Percentiles rank a stretch among this genome's conserved stretches.
These are phyloP conservation scores for Dasyurus viverrinus DNA, from an alignment of 2,113 vertebrate species.

Conservation along the genomic window DNA sequence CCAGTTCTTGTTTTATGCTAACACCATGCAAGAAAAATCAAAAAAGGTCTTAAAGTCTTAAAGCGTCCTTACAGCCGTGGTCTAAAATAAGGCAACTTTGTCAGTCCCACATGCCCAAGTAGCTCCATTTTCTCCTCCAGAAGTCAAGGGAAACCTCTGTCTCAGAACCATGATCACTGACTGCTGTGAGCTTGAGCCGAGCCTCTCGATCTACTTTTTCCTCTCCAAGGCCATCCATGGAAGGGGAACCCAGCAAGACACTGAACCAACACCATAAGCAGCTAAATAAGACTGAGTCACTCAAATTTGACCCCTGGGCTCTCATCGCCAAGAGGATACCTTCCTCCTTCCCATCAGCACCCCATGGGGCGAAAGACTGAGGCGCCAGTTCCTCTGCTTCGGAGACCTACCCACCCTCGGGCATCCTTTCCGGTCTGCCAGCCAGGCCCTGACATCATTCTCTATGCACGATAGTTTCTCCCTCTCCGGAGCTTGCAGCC, in stretches of 20 bases:
- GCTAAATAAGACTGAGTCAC: background rate
- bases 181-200: background rate
- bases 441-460: background rate
- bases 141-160: background rate
- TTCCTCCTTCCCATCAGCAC: background rate
- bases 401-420: background rate
- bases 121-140: background rate
- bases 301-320: background rate
- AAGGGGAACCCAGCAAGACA: background rate
- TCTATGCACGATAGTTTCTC: background rate
- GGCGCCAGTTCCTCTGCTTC: accelerated
- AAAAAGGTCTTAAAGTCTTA: background rate
- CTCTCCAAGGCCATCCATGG: background rate
- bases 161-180: background rate
- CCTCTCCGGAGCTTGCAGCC: background rate
- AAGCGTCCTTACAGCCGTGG: background rate
- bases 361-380: background rate
- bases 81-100: background rate
- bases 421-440: background rate
- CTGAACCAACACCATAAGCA: background rate
- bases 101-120: background rate
- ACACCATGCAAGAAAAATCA: background rate
- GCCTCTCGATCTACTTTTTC: background rate
- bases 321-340: background rate
- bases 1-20: background rate